Conservation (phyloP, 2,888 invertebrate genomes). For the Habroteleia sp. region DNA sequence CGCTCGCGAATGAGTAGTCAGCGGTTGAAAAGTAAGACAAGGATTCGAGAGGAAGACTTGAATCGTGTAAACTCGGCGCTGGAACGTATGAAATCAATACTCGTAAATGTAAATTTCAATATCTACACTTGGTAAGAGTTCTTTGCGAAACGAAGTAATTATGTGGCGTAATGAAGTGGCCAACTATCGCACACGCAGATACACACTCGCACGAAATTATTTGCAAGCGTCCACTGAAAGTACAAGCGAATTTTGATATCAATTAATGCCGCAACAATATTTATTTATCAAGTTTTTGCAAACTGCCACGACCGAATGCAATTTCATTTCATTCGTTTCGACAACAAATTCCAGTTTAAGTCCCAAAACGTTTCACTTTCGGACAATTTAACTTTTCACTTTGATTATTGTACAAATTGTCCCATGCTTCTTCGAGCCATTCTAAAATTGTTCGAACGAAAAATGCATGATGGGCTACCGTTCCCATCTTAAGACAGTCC, state of each 20-base stretch:
- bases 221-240: not conserved
- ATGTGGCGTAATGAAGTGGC: constrained; percentile 40
- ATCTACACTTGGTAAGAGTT: constrained; percentile 40
- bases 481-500: not conserved
- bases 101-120: constrained; percentile 59
- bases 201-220: constrained; percentile 9
- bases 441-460: too few species aligned
- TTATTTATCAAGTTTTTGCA: too few species aligned
- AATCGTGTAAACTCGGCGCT: constrained; percentile 58
- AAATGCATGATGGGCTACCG: too few species aligned
- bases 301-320: too few species aligned
- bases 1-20: constrained; percentile 68
- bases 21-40: constrained; percentile 71
- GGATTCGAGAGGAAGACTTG: constrained; percentile 68
- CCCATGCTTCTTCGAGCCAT: too few species aligned
- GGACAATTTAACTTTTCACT: too few species aligned
- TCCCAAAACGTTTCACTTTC: too few species aligned
- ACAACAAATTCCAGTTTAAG: too few species aligned
- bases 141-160: constrained; percentile 50
- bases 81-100: constrained; percentile 63
- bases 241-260: too few species aligned
- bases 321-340: too few species aligned
- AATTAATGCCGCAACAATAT: too few species aligned
- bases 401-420: too few species aligned
- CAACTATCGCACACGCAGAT: not conserved